A percentile compares a stretch with the other conserved stretches of the same genome.
phyloP scores from a whole-genome alignment of 2,113 vertebrate species.

The Stictonetta naevosa region DNA sequence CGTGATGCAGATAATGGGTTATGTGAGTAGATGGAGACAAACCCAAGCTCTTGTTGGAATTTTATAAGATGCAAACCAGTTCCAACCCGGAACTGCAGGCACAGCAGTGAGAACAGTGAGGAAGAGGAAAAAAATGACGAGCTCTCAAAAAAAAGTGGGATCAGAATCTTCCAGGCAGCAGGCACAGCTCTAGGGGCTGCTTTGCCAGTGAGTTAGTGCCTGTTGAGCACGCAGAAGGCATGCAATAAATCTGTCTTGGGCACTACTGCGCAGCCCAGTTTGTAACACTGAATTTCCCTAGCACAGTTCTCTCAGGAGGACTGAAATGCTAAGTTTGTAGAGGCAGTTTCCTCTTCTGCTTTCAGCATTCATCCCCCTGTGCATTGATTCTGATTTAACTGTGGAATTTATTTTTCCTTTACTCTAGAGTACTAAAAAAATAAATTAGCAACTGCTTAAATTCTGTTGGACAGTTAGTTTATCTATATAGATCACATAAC shows the following conservation, averaged over 20 bases:
- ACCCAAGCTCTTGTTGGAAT: neutral
- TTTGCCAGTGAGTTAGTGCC: neutral
- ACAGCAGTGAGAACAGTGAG: neutral
- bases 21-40: neutral
- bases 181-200: neutral
- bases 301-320: neutral
- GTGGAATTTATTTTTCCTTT: slow-evolving; percentile 5
- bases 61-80: accelerated
- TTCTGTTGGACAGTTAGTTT: neutral
- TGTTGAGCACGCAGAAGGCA: neutral
- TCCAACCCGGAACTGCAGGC: neutral
- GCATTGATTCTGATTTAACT: neutral
- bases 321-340: neutral
- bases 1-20: neutral
- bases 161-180: neutral
- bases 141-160: neutral
- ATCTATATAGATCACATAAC: neutral
- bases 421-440: neutral
- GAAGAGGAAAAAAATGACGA: neutral
- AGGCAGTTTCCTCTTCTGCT: neutral
- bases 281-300: neutral
- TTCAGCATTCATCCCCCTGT: neutral
- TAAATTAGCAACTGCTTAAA: neutral
- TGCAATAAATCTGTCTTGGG: neutral
- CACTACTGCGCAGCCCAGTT: neutral